Evolutionary conservation across 2,113 vertebrate genomes (phyloP).

Genomic region (Anseranas semipalmata): DNA sequence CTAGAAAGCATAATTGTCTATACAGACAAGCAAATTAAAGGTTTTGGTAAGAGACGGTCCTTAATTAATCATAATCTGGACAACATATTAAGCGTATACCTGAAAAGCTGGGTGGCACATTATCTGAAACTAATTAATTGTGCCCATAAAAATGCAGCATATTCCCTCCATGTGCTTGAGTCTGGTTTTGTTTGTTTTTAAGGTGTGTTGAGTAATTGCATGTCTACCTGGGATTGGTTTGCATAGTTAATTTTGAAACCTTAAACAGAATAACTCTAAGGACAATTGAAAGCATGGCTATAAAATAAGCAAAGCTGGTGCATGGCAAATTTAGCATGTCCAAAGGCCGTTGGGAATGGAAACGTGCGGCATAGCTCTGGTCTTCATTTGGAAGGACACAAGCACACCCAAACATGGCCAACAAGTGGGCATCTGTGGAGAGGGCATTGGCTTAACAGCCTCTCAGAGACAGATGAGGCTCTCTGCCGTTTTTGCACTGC

Average conservation of each 20-base stretch:
- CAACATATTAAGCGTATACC: neutral
- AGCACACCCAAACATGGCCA: neutral
- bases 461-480: neutral
- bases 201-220: neutral
- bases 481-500: neutral
- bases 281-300: neutral
- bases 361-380: neutral
- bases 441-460: neutral
- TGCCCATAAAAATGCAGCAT: neutral
- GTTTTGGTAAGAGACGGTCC: neutral
- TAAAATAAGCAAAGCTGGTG: neutral
- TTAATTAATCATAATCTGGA: slow-evolving; percentile 37
- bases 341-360: neutral
- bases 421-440: neutral
- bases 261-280: neutral
- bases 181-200: neutral
- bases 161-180: neutral
- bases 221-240: neutral
- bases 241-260: neutral
- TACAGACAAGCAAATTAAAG: slow-evolving; percentile 49
- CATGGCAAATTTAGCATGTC: neutral
- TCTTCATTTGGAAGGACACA: neutral
- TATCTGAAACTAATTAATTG: slow-evolving; percentile 40
- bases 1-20: slow-evolving; percentile 3
- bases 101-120: neutral